Evolutionary conservation across 30 jellyfish, hydroid and myxozoan genomes (phyloP), one percentile per base, ranked within the genome.

Genomic region (Aurelia sp.): DNA sequence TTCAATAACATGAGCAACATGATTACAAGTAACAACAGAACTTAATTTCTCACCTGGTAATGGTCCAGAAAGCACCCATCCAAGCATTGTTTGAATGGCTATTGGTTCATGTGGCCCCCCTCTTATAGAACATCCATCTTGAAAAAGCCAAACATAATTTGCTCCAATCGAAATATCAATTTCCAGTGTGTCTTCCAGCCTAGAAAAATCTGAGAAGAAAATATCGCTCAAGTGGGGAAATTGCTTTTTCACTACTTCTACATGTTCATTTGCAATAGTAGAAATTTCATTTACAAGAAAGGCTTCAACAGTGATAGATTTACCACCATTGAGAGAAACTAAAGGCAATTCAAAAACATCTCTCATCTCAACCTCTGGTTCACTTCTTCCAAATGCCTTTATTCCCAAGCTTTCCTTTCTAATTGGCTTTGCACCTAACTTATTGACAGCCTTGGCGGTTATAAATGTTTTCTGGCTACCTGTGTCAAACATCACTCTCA

Each of bases 61-160:
- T 5, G 47, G 47, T 67, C 68, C 91, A 20, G 83, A 81, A 11
- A 70, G 67, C 6, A 67, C 76, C 84, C 84, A 81, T 2, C 91
- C 91, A 81, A 81, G 91, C 67, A 52, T 30, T 44, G 91, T 81
- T 73, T 81, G 57, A 17, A 81, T 53, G 20, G 93, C 87, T 8
- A 84, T 79, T 59, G 86, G 93, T 19, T 84, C 91, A 20, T 81
- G 83, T 67, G 50, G 91, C 91, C 91, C 91, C 76, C 91, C 83
- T 81, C 91, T 33, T 80, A 81, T 66, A 8, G 58, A 52, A 24
- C 68, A 59, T 50, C 91, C 84, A 11, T 44, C 63, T 22, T 48
- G 84, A 52, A 81, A 81, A 13, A 22, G 12, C 91, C 91, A 81
- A 13, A 81, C 57, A 52, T 17, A 81, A 58, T 81, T 67, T 18